Conservation (phyloP, 2,888 invertebrate genomes). For the Mesodorylaimus sp. region DNA sequence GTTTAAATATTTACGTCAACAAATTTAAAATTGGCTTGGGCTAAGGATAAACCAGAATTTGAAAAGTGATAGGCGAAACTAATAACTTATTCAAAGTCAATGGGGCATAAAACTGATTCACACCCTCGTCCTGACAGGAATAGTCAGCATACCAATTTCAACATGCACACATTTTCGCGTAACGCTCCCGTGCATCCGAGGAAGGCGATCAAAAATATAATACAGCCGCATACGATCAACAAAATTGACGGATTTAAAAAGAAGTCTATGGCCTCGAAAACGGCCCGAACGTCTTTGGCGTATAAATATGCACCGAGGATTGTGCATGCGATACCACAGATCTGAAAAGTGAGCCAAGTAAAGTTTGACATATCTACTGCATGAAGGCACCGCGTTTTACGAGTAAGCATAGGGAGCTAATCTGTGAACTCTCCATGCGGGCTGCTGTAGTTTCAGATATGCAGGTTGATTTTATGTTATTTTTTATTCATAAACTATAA, state of each 20-base stretch:
- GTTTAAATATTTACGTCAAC: not conserved
- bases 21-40: too few species aligned
- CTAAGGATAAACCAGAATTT: too few species aligned
- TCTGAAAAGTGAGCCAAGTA: too few species aligned
- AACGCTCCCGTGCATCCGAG: constrained; percentile 7
- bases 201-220: constrained; percentile 5
- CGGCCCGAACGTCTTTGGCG: constrained; percentile 19
- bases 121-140: too few species aligned
- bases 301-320: constrained; percentile 27
- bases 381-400: too few species aligned
- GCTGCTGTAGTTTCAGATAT: too few species aligned
- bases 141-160: constrained; percentile 2
- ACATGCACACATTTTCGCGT: constrained; percentile 3
- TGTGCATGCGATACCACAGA: constrained; percentile 8
- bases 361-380: too few species aligned
- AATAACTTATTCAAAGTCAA: not conserved
- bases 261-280: constrained; percentile 9
- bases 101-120: not conserved
- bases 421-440: too few species aligned
- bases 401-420: not conserved
- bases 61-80: too few species aligned
- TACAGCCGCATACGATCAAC: constrained; percentile 3
- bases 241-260: constrained; percentile 8
- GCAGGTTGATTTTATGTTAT: too few species aligned
- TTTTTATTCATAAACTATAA: not conserved